A percentile compares a stretch with the other conserved stretches of the same genome.
These are phyloP conservation scores for Rutpela maculata DNA, from an alignment of 2,888 invertebrate species.

Conservation along the genomic window DNA sequence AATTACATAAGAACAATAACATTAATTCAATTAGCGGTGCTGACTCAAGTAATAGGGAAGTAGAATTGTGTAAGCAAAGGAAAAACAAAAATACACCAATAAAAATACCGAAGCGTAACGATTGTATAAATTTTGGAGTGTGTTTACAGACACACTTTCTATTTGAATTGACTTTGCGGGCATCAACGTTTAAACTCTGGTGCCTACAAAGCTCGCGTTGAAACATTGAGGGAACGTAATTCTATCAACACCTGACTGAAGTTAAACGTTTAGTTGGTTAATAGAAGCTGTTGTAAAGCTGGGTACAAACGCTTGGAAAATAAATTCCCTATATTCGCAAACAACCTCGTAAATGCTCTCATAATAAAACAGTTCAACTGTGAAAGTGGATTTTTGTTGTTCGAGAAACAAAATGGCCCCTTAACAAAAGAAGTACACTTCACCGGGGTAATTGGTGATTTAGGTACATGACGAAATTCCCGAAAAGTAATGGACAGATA, in stretches of 20 bases:
- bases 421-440: constrained; percentile 69
- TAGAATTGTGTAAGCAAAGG: not conserved
- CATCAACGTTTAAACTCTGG: not conserved
- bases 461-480: constrained; percentile 65
- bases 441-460: constrained; percentile 66
- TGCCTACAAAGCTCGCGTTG: not conserved
- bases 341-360: constrained; percentile 69
- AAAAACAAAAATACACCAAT: constrained; percentile 5
- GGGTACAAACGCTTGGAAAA: constrained; percentile 8
- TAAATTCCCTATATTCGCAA: constrained; percentile 51
- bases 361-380: constrained; percentile 73
- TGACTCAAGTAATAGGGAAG: not conserved
- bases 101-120: constrained; percentile 7
- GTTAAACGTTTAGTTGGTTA: not conserved
- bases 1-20: constrained; percentile 26
- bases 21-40: constrained; percentile 13
- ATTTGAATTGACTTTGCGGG: not conserved
- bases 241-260: constrained; percentile 26
- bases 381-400: constrained; percentile 74
- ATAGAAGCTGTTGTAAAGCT: not conserved
- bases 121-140: not conserved
- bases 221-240: constrained; percentile 6
- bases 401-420: constrained; percentile 68
- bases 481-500: constrained; percentile 54
- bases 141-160: constrained; percentile 7